phyloP scores from a whole-genome alignment of 2,888 invertebrate genomes.

The Dynastes tityus region DNA sequence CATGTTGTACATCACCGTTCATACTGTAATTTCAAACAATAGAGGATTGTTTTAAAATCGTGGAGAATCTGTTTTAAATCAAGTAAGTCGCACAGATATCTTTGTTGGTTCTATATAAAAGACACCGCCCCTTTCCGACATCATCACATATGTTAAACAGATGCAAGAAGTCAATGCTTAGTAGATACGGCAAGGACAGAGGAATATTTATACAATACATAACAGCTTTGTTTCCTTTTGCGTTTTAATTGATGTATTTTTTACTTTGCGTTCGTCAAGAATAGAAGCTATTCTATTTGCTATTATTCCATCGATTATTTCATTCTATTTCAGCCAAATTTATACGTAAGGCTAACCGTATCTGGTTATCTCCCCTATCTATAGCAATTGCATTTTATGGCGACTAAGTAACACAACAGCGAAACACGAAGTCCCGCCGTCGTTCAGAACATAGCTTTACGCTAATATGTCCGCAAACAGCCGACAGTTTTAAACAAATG shows the following conservation, averaged over 20 bases:
- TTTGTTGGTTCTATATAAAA: conserved; percentile 56
- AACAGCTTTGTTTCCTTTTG: conserved; percentile 34
- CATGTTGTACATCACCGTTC: conserved; percentile 39
- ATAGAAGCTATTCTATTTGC: too few relatives aligned
- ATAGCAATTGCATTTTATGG: conserved; percentile 4
- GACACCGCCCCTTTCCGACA: conserved; percentile 55
- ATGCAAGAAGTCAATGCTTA: conserved; percentile 49
- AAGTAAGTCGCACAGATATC: conserved; percentile 56
- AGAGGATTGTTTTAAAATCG: conserved; percentile 58
- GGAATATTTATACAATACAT: conserved; percentile 34
- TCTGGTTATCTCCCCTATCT: conserved; percentile 23
- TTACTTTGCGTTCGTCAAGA: background rate
- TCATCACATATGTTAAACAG: conserved; percentile 55
- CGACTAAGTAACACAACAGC: conserved; percentile 18
- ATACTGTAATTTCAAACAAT: conserved; percentile 56
- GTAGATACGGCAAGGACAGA: conserved; percentile 25
- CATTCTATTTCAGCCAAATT: too few relatives aligned
- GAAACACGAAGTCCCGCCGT: conserved; percentile 18
- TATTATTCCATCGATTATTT: too few relatives aligned
- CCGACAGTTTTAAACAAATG: conserved; percentile 53
- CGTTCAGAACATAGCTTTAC: conserved; percentile 43
- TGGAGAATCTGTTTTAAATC: conserved; percentile 59
- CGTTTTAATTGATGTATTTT: background rate
- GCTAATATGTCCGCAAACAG: conserved; percentile 48
- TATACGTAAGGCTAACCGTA: background rate